Base-by-base conservation (phyloP, 1,140 invertebrate genomes). In the Bombus pascuorum region DNA sequence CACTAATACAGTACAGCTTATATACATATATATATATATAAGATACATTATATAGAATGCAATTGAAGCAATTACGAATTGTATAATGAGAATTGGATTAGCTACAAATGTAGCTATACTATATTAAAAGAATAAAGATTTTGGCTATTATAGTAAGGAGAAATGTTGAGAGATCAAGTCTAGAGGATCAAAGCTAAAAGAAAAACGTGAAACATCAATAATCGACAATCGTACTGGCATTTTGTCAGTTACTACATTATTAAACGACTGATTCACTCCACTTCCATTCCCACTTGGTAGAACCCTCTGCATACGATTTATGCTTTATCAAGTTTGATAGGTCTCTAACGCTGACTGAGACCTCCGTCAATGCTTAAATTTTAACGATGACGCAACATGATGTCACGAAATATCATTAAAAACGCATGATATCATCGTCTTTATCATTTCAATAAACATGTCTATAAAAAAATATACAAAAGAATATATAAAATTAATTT, bases 241-340 rank as follows among this genome's bases (percentile, higher is more conserved):
- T 85, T 85, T 53, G 84, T 74, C 78, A 81, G 78, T 81, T 81
- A n/a, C 59, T 62, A 74, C 62, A 75, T 81, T 74, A 85, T 85
- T 85, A 85, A 81, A 85, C 75, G 76, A 85, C 78, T n/a, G 84
- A 85, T 85, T 85, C 71, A 80, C 59, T 85, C 71, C 71, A 72
- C 71, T 81, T 74, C 84, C 79, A 85, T 85, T 81, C 84, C 84
- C 84, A 85, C 84, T 85, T 85, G 79, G 71, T 47, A 81, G 84
- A 68, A 85, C 84, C 84, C 84, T 75, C 79, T 37, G 37, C 84
- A 47, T 44, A 34, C 71, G 79, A 85, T 85, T 85, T 85, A 85
- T 81, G 84, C 84, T 75, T 85, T 81, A 85, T 85, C 66, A 85
- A 85, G 79, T 85, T 85, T 85, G 84, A 85, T 85, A 47, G 83